Percentiles rank a stretch among this genome's conserved stretches.
Conservation (phyloP, 30 jellyfish, hydroid and myxozoan genomes). For the Euphysa ruthae region DNA sequence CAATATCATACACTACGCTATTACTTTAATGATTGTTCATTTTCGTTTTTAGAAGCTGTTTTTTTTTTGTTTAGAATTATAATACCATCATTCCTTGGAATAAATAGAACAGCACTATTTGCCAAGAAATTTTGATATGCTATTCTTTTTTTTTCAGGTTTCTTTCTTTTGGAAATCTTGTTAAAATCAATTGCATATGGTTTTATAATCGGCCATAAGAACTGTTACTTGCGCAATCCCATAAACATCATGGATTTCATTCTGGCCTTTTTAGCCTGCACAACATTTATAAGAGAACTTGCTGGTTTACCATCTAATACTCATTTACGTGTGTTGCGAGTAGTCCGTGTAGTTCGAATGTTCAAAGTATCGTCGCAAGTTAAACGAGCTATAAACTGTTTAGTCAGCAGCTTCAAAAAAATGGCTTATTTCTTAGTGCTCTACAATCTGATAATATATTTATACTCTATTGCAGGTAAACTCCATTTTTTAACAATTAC, state of each 20-base stretch:
- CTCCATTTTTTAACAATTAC: no score
- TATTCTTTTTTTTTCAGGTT: constrained; percentile 39
- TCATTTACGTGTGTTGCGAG: constrained; percentile 42
- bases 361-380: constrained; percentile 39
- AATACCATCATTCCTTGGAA: no score
- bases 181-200: constrained; percentile 66
- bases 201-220: constrained; percentile 44
- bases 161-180: constrained; percentile 54
- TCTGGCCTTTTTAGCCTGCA: constrained; percentile 30
- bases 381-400: constrained; percentile 56
- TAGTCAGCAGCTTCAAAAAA: constrained; percentile 36
- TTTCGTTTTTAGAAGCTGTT: no score
- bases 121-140: no score
- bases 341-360: constrained; percentile 61
- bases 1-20: no score
- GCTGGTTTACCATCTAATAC: constrained; percentile 3
- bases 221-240: constrained; percentile 57
- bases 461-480: constrained; percentile 68
- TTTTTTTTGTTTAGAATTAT: no score
- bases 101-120: no score
- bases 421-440: constrained; percentile 50
- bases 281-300: constrained; percentile 11
- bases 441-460: constrained; percentile 45
- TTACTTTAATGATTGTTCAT: no score
- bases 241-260: constrained; percentile 50